Conservation (phyloP, 53 echinoderm and acorn worm genomes). For the Henricia sp. region DNA sequence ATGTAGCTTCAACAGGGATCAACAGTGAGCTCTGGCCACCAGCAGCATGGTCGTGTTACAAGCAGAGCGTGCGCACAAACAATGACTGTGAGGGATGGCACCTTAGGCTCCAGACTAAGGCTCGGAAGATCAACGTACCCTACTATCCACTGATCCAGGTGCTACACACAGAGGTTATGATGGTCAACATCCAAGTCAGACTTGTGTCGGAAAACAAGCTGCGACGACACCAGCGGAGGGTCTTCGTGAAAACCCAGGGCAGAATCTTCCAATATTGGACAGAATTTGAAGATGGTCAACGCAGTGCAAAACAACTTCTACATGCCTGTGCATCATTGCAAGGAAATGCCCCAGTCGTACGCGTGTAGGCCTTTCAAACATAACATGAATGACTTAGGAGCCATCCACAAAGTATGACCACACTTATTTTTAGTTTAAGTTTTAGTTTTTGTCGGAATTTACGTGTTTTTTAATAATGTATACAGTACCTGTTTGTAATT, state of each 20-base stretch:
- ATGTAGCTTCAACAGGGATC: conserved; percentile 8
- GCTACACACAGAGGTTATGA: conserved; percentile 4
- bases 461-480: no score
- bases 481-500: no score
- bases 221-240: not conserved
- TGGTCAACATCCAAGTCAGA: conserved; percentile 2
- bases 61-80: not conserved
- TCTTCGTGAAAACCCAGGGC: not conserved
- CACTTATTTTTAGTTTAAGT: no score
- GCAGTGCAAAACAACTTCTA: not conserved
- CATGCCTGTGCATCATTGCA: not conserved
- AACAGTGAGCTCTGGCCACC: not conserved
- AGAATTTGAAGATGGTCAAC: not conserved
- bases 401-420: no score
- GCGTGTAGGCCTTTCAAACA: no score
- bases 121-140: conserved; percentile 2
- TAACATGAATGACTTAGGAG: no score
- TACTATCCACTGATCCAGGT: not conserved
- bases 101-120: not conserved
- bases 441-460: no score
- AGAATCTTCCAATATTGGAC: not conserved
- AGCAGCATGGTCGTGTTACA: not conserved
- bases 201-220: conserved; percentile 15
- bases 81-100: conserved; percentile 27
- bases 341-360: not conserved